Conservation (phyloP, 2,797 vertebrate species). For the Gadopsis bispinosus region DNA sequence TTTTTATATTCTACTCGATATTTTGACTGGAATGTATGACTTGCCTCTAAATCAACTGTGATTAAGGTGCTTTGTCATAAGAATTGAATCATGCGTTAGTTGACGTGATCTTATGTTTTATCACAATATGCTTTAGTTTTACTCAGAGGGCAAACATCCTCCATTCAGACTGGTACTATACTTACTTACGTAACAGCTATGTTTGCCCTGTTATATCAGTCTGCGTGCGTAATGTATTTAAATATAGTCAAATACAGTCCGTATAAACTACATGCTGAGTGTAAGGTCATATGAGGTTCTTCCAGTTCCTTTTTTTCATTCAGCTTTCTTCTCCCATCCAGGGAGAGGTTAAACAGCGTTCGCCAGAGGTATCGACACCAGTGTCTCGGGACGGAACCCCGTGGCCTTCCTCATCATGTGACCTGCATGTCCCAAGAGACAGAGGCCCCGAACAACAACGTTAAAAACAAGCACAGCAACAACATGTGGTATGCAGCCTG, state of each 20-base stretch:
- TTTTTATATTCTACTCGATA: background rate
- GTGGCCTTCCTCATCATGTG: constrained; percentile 61
- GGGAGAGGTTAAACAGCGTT: constrained; percentile 75
- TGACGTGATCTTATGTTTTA: background rate
- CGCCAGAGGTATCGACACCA: constrained; percentile 71
- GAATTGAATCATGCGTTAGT: too few species aligned
- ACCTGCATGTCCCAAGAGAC: constrained; percentile 35
- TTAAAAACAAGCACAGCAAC: constrained; percentile 43
- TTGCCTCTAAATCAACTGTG: too few species aligned
- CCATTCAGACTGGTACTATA: background rate
- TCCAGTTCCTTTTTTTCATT: background rate
- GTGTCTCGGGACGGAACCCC: constrained; percentile 51
- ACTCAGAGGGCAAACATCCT: background rate
- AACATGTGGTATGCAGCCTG: constrained; percentile 64
- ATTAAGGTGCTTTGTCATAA: background rate
- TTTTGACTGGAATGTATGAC: background rate
- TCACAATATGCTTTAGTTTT: background rate
- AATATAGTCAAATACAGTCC: background rate
- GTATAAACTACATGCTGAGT: background rate
- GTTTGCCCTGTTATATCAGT: constrained; percentile 10
- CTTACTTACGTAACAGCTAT: background rate
- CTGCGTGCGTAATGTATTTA: constrained; percentile 4
- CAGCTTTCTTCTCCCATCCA: constrained; percentile 36
- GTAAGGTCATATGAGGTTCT: background rate
- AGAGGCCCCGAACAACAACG: constrained; percentile 2